These are phyloP conservation scores for Florisuga fusca DNA, from an alignment of 2,797 vertebrate genomes.

Conservation along the genomic window DNA sequence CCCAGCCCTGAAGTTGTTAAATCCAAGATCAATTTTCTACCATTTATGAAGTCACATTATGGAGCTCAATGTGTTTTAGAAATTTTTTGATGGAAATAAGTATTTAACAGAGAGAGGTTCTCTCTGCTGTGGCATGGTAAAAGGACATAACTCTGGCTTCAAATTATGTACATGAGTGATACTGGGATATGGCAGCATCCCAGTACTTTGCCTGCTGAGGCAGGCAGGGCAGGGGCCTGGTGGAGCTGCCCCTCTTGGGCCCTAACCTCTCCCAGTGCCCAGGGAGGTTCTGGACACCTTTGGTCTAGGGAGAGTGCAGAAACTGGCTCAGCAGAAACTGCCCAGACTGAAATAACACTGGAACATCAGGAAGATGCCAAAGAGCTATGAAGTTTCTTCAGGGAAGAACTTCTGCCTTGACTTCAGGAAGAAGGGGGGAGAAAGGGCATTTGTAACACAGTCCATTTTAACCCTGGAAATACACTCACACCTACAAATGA, in stretches of 20 bases:
- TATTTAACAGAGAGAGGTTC: not conserved
- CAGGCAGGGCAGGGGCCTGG: not conserved
- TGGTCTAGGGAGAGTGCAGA: too few species aligned
- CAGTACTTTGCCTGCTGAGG: not conserved
- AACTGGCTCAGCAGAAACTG: not conserved
- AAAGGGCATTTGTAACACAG: not conserved
- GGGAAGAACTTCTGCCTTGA: not conserved
- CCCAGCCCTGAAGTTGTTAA: not conserved
- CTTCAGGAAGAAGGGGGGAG: not conserved
- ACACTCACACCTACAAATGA: not conserved
- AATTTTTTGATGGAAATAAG: not conserved
- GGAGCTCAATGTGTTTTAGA: not conserved
- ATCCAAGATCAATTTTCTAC: not conserved
- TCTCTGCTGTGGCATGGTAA: not conserved
- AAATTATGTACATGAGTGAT: not conserved
- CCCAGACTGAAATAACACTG: not conserved
- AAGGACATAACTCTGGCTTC: not conserved
- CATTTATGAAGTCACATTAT: not conserved
- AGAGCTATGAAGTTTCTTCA: not conserved
- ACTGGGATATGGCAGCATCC: not conserved
- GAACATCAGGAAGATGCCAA: not conserved
- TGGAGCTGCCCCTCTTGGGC: not conserved
- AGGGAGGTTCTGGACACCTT: not conserved
- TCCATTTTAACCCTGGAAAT: not conserved
- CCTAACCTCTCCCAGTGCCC: not conserved